Evolutionary conservation across 2,888 invertebrate genomes (phyloP).

Genomic region (Oscheius sp.): DNA sequence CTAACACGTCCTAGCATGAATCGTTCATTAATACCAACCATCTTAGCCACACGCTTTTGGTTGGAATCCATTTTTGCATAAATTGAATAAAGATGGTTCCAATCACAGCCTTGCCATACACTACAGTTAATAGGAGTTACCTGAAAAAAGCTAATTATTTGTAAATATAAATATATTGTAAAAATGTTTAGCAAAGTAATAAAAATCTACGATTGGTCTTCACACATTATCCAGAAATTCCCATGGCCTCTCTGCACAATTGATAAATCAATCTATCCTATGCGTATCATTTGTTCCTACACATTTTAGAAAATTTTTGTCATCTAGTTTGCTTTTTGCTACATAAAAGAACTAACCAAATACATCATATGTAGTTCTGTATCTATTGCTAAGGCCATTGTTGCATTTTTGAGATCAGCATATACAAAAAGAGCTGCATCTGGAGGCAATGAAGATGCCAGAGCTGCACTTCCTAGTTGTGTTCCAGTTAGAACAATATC

Average conservation of each 20-base stretch:
- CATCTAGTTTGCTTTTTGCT: not conserved
- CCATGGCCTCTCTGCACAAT: not conserved
- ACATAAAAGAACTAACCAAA: slow-evolving; percentile 76
- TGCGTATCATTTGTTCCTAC: too few relatives aligned
- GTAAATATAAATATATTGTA: not conserved
- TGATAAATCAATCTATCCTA: not conserved
- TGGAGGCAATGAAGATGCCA: slow-evolving; percentile 91
- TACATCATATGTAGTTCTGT: slow-evolving; percentile 94
- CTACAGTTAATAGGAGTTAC: slow-evolving; percentile 88
- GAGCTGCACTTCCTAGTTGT: slow-evolving; percentile 87
- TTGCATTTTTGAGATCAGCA: slow-evolving; percentile 86
- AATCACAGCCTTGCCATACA: slow-evolving; percentile 80
- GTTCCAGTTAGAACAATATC: slow-evolving; percentile 76
- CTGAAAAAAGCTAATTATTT: slow-evolving; percentile 57
- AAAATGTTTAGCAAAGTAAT: not conserved
- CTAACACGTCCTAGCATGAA: slow-evolving; percentile 78
- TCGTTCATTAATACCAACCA: slow-evolving; percentile 87
- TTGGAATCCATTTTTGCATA: slow-evolving; percentile 84
- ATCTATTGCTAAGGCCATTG: slow-evolving; percentile 88
- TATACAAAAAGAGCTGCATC: slow-evolving; percentile 89
- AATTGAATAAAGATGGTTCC: slow-evolving; percentile 77
- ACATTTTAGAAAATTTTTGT: too few relatives aligned
- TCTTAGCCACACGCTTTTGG: slow-evolving; percentile 85
- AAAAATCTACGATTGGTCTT: too few relatives aligned
- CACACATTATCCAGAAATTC: not conserved